Conservation (phyloP, 2,888 invertebrate genomes). For the Lymantria dispar region DNA sequence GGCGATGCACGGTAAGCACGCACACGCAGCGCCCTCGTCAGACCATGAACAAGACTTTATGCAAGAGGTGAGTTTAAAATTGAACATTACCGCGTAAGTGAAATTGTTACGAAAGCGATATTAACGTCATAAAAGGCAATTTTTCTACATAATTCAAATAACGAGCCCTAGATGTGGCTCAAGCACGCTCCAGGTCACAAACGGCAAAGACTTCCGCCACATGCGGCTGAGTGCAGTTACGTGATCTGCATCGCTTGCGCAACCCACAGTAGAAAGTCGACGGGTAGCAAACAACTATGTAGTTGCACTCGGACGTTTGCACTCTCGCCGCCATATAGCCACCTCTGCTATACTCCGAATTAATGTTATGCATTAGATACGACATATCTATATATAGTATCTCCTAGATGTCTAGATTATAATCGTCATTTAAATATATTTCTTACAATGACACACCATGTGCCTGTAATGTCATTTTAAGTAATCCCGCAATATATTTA, state of each 20-base stretch:
- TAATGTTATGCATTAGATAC: slow-evolving; percentile 45
- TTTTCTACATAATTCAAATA: slow-evolving; percentile 28
- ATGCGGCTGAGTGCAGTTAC: slow-evolving; percentile 73
- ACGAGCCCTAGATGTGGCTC: slow-evolving; percentile 50
- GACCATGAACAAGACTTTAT: slow-evolving; percentile 89
- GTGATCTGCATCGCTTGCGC: slow-evolving; percentile 79
- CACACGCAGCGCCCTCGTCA: slow-evolving; percentile 70
- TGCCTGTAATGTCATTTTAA: neutral
- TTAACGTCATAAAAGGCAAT: slow-evolving; percentile 11
- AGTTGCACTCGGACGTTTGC: slow-evolving; percentile 70
- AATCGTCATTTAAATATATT: slow-evolving; percentile 24
- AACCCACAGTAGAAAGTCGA: slow-evolving; percentile 76
- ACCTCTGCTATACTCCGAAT: slow-evolving; percentile 48
- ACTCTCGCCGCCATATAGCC: slow-evolving; percentile 61
- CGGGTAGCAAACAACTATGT: slow-evolving; percentile 48
- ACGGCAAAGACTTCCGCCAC: slow-evolving; percentile 76
- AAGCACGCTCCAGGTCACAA: slow-evolving; percentile 60
- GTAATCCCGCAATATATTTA: neutral
- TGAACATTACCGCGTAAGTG: slow-evolving; percentile 12
- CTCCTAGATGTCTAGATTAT: slow-evolving; percentile 20
- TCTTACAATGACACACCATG: slow-evolving; percentile 11
- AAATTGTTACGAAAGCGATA: slow-evolving; percentile 16
- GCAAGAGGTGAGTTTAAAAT: slow-evolving; percentile 86
- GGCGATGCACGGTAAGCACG: slow-evolving; percentile 90
- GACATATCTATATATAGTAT: slow-evolving; percentile 48